Percentiles rank a stretch among this genome's conserved stretches.
phyloP scores from a whole-genome alignment of 2,113 vertebrate genomes.

The Motacilla tschutschensis region DNA sequence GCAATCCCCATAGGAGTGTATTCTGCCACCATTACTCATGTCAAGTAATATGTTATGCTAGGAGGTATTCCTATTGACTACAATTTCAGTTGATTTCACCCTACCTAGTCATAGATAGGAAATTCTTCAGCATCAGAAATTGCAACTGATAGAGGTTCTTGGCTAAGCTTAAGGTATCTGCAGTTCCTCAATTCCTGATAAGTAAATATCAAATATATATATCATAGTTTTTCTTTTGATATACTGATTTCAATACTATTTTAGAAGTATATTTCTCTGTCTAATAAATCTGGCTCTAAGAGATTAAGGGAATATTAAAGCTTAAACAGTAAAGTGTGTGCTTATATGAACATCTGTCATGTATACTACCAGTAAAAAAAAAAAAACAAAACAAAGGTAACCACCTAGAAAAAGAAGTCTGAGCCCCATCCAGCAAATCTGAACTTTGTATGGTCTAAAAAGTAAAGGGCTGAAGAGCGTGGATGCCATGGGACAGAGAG shows the following conservation, averaged over 20 bases:
- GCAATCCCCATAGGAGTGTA: background rate
- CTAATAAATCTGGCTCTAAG: background rate
- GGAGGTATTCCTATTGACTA: background rate
- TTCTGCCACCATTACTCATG: conserved; percentile 7
- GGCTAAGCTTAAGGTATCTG: background rate
- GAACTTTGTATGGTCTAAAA: background rate
- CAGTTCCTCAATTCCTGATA: background rate
- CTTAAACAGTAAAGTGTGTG: background rate
- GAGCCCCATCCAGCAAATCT: background rate
- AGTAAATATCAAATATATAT: background rate
- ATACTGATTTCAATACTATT: background rate
- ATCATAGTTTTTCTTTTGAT: background rate
- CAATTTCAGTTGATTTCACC: conserved; percentile 1
- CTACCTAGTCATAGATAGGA: background rate
- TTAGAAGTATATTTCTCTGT: background rate
- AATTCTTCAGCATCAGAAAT: conserved; percentile 7
- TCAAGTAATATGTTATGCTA: conserved; percentile 16
- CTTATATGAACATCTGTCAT: background rate
- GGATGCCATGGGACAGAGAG: too few species aligned
- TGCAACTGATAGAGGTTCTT: background rate
- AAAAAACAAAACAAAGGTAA: background rate
- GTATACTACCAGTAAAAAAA: background rate
- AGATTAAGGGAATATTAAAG: background rate
- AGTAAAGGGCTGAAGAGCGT: background rate
- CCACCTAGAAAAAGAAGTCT: background rate